Conservation (phyloP, 2,797 vertebrate genomes). For the Cryptoblepharus egeriae region DNA sequence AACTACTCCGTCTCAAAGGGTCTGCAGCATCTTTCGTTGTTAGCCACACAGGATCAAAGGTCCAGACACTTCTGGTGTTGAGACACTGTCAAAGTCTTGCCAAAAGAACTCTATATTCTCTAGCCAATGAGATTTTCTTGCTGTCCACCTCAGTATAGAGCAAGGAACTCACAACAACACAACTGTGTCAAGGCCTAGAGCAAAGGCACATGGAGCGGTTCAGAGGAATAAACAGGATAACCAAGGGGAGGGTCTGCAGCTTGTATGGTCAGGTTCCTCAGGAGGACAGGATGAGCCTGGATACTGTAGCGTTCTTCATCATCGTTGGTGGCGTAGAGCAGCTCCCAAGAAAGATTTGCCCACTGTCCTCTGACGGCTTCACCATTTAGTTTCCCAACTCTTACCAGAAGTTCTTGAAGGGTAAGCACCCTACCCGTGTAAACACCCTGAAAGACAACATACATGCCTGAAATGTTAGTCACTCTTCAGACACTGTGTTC, state of each 20-base stretch:
- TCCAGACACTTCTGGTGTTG: slow-evolving; percentile 14
- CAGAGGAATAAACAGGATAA: slow-evolving; percentile 94
- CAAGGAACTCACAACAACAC: too few relatives aligned
- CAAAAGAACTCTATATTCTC: slow-evolving; percentile 16
- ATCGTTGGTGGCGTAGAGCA: slow-evolving; percentile 96
- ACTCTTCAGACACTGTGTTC: background rate
- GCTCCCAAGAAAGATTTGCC: slow-evolving; percentile 98
- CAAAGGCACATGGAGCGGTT: slow-evolving; percentile 88
- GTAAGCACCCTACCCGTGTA: slow-evolving; percentile 93
- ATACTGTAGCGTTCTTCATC: slow-evolving; percentile 98
- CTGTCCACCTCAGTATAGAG: background rate
- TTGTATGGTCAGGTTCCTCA: slow-evolving; percentile 95
- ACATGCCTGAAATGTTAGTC: slow-evolving; percentile 1
- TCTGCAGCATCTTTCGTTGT: background rate
- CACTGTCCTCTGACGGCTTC: slow-evolving; percentile 95
- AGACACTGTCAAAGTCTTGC: background rate
- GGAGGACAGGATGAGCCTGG: slow-evolving; percentile 92
- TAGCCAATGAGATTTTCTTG: rapidly evolving
- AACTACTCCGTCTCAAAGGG: slow-evolving; percentile 23
- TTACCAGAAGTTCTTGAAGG: slow-evolving; percentile 90
- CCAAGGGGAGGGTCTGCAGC: slow-evolving; percentile 94
- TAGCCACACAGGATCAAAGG: slow-evolving; percentile 15
- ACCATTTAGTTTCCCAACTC: slow-evolving; percentile 89
- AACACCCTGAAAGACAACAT: slow-evolving; percentile 82
- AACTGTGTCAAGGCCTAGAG: slow-evolving; percentile 72